Conservation (phyloP, 2,888 invertebrate genomes). For the Heliconius cydno region DNA sequence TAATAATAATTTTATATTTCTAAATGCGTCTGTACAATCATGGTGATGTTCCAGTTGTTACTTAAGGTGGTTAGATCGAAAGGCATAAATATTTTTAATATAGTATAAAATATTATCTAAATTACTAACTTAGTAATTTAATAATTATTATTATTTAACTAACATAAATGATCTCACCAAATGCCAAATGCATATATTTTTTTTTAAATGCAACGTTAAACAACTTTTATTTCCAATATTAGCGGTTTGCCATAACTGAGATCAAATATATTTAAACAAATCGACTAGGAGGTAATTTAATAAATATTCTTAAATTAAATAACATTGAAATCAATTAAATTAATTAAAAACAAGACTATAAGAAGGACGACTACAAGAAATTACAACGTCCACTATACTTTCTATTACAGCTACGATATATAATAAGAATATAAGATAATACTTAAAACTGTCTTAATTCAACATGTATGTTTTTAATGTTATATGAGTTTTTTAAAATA, state of each 20-base stretch:
- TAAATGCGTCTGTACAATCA: neutral
- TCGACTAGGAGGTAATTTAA: slow-evolving; percentile 17
- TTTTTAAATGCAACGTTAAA: neutral
- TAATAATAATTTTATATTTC: neutral
- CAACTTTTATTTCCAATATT: slow-evolving; percentile 6
- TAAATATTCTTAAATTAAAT: slow-evolving; percentile 15
- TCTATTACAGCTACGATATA: slow-evolving; percentile 35
- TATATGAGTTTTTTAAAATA: neutral
- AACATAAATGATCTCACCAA: slow-evolving; percentile 17
- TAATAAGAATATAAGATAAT: slow-evolving; percentile 32
- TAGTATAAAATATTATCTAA: slow-evolving; percentile 8
- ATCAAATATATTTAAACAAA: slow-evolving; percentile 17
- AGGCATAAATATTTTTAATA: neutral
- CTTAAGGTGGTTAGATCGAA: neutral
- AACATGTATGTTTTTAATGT: neutral
- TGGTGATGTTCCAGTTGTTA: neutral
- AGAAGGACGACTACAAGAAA: slow-evolving; percentile 13
- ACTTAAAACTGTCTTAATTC: slow-evolving; percentile 22
- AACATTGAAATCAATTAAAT: slow-evolving; percentile 21
- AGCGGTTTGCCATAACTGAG: neutral
- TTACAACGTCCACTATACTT: slow-evolving; percentile 32
- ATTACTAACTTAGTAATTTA: slow-evolving; percentile 9
- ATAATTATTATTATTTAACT: neutral
- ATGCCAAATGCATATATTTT: neutral
- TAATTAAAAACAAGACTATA: slow-evolving; percentile 22